phyloP scores from a whole-genome alignment of 2,113 vertebrate species.

The Apaloderma vittatum region DNA sequence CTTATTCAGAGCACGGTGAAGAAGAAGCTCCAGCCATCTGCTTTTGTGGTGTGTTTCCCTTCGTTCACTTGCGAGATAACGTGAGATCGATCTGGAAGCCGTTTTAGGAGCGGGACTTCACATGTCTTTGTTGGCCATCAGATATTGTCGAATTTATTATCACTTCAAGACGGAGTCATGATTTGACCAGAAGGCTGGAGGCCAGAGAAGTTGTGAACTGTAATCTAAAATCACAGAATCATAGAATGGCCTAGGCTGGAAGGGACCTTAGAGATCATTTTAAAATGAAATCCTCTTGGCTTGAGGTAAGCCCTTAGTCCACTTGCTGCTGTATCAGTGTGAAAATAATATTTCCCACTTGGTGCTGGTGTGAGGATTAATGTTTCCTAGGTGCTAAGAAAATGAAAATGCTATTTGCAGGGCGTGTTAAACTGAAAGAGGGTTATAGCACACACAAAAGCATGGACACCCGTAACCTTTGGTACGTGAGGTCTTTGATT shows the following conservation, averaged over 20 bases:
- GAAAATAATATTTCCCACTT: neutral
- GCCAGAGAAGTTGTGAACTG: neutral
- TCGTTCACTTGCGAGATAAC: neutral
- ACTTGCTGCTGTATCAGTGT: rapidly evolving
- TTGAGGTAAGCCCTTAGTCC: neutral
- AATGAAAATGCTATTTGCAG: neutral
- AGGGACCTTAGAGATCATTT: too few species aligned
- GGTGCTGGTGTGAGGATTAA: neutral
- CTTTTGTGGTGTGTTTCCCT: neutral
- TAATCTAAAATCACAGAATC: too few species aligned
- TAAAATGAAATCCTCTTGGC: neutral
- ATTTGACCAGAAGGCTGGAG: neutral
- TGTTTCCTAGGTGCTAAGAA: neutral
- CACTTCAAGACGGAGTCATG: neutral
- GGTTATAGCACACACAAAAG: too few species aligned
- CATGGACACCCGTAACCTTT: neutral
- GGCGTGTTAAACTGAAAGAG: neutral
- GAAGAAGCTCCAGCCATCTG: neutral
- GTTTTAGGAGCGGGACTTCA: neutral
- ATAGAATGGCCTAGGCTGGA: too few species aligned
- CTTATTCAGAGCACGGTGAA: neutral
- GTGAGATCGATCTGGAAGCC: neutral
- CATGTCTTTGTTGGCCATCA: neutral
- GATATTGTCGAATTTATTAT: neutral
- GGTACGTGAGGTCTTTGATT: neutral